Percentiles rank a stretch among this genome's conserved stretches.
phyloP scores from a whole-genome alignment of 1,140 invertebrate genomes.

The Eurosta solidaginis region DNA sequence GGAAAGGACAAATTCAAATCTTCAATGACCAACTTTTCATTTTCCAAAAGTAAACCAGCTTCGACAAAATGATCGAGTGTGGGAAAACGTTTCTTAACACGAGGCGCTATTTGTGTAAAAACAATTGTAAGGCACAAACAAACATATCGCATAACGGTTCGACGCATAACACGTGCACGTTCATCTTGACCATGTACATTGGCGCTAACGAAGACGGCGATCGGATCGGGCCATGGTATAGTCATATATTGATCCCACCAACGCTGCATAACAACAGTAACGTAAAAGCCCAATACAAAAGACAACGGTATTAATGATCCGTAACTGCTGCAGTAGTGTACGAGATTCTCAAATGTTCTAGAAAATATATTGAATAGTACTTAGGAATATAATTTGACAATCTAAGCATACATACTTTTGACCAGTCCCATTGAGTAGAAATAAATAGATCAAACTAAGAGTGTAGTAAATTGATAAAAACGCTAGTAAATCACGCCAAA shows the following conservation, averaged over 20 bases:
- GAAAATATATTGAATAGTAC: background rate
- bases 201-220: constrained; percentile 75
- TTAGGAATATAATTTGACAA: background rate
- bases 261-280: constrained; percentile 87
- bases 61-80: constrained; percentile 86
- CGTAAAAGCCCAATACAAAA: constrained; percentile 90
- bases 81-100: constrained; percentile 90
- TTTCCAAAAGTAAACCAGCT: constrained; percentile 81
- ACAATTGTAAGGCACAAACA: constrained; percentile 83
- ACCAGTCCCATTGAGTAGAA: constrained; percentile 72
- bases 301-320: constrained; percentile 81
- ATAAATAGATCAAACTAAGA: constrained; percentile 84
- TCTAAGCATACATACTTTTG: constrained; percentile 69
- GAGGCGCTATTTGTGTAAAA: constrained; percentile 81
- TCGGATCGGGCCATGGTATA: constrained; percentile 80
- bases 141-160: constrained; percentile 82
- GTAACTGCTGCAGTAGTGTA: constrained; percentile 76
- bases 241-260: constrained; percentile 89
- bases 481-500: constrained; percentile 87
- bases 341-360: constrained; percentile 74
- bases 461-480: constrained; percentile 80
- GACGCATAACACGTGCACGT: constrained; percentile 80
- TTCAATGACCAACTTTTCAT: constrained; percentile 80
- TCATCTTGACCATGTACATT: constrained; percentile 71
- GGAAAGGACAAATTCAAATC: constrained; percentile 81